Evolutionary conservation across 2,113 vertebrate species (phyloP).

Genomic region (Pomatorhinus ruficollis): DNA sequence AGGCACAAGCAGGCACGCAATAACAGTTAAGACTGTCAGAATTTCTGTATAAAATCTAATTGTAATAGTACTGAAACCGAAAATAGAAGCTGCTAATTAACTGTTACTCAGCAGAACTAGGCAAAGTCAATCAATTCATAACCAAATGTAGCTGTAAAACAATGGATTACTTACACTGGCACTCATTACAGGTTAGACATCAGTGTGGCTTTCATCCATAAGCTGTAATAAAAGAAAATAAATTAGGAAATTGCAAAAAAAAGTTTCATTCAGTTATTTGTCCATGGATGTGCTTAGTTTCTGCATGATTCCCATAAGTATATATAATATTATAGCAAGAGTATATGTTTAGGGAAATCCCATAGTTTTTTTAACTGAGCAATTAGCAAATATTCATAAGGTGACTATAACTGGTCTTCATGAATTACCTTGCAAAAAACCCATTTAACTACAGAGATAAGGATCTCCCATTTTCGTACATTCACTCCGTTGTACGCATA

Average conservation of each 20-base stretch:
- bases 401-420: background rate
- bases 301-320: background rate
- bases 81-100: background rate
- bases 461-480: background rate
- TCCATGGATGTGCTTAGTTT: background rate
- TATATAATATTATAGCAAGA: background rate
- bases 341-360: background rate
- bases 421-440: background rate
- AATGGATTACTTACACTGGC: conserved; percentile 37
- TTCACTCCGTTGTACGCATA: background rate
- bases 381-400: background rate
- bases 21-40: background rate
- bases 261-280: background rate
- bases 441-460: background rate
- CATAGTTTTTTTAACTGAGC: background rate
- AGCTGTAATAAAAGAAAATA: conserved; percentile 45
- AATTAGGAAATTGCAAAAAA: background rate
- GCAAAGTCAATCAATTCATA: background rate
- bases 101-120: background rate
- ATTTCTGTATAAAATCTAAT: background rate
- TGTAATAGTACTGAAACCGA: background rate
- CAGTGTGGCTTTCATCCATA: background rate
- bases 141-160: background rate
- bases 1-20: background rate
- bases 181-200: background rate